A percentile compares a stretch with the other conserved stretches of the same genome.
These are phyloP conservation scores for Xanthorhoe spadicearia DNA, from an alignment of 2,888 invertebrate species.

Conservation along the genomic window DNA sequence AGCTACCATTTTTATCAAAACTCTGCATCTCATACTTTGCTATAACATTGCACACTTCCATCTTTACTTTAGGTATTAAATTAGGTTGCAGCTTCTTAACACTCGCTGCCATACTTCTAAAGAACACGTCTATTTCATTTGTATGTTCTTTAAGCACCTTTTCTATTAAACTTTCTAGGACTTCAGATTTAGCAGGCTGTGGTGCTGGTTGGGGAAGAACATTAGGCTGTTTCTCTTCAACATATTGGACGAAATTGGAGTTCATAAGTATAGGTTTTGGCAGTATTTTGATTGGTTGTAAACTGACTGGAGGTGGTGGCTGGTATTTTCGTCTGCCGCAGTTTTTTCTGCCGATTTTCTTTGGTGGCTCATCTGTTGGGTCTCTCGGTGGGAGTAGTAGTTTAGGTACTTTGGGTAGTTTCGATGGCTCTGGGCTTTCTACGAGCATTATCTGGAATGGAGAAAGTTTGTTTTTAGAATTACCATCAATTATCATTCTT, in stretches of 20 bases:
- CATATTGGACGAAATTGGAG: slow-evolving; percentile 68
- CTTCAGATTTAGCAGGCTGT: slow-evolving; percentile 57
- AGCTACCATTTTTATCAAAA: slow-evolving; percentile 61
- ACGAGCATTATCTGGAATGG: slow-evolving; percentile 73
- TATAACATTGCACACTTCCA: slow-evolving; percentile 82
- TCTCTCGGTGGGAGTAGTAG: slow-evolving; percentile 56
- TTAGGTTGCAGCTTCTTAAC: slow-evolving; percentile 80
- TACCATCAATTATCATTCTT: too few relatives aligned
- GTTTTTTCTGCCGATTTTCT: slow-evolving; percentile 65
- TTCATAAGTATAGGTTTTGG: slow-evolving; percentile 74
- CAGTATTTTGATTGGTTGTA: slow-evolving; percentile 75
- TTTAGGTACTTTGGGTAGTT: slow-evolving; percentile 56
- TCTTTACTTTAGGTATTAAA: slow-evolving; percentile 80
- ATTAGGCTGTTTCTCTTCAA: slow-evolving; percentile 65
- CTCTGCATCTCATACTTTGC: slow-evolving; percentile 82
- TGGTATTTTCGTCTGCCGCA: slow-evolving; percentile 69
- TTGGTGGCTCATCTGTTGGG: slow-evolving; percentile 55
- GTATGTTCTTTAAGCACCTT: slow-evolving; percentile 77
- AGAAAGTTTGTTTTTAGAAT: not conserved
- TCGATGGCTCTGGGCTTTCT: slow-evolving; percentile 60
- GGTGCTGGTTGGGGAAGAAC: slow-evolving; percentile 10
- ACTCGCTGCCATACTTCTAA: slow-evolving; percentile 80
- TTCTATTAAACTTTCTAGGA: slow-evolving; percentile 76
- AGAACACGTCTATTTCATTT: slow-evolving; percentile 80
- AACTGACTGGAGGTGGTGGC: slow-evolving; percentile 62